phyloP scores from a whole-genome alignment of 1,140 invertebrate genomes.

The Drosophila kanapiae region DNA sequence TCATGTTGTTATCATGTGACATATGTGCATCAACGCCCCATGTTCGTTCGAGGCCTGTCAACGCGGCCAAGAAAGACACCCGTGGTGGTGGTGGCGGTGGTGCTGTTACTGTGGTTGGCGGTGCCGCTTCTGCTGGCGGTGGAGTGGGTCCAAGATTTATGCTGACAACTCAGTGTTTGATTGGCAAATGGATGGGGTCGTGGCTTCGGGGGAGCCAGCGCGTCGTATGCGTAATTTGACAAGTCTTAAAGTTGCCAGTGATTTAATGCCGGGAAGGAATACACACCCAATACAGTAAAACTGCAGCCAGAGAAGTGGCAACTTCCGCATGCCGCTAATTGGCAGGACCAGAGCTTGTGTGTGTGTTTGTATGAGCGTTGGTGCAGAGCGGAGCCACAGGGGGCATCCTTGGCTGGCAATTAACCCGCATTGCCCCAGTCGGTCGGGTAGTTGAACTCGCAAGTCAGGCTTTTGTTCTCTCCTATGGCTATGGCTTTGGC shows the following conservation, averaged over 20 bases:
- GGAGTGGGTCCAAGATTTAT: conserved; percentile 59
- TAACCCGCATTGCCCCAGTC: conserved; percentile 65
- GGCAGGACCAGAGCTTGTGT: conserved; percentile 57
- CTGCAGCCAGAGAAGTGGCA: conserved; percentile 53
- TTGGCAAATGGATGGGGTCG: conserved; percentile 72
- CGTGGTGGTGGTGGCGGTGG: conserved; percentile 20
- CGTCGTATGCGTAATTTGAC: conserved; percentile 78
- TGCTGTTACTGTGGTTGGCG: conserved; percentile 16
- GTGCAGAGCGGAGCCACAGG: conserved; percentile 20
- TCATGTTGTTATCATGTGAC: conserved; percentile 82
- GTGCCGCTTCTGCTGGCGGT: conserved; percentile 2
- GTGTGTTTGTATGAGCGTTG: not conserved
- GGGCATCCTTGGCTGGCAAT: conserved; percentile 66
- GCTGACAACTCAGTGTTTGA: conserved; percentile 74
- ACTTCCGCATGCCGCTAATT: conserved; percentile 81
- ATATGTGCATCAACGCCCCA: conserved; percentile 83
- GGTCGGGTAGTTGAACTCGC: conserved; percentile 69
- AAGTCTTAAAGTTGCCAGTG: conserved; percentile 65
- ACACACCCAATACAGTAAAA: conserved; percentile 19
- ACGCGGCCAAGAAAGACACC: conserved; percentile 56
- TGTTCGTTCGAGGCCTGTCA: conserved; percentile 70
- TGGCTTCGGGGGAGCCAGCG: conserved; percentile 50
- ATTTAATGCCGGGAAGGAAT: conserved; percentile 55
- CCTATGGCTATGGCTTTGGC: conserved; percentile 10
- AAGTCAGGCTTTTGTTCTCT: conserved; percentile 55